Evolutionary conservation across 2,797 vertebrate species (phyloP).

Genomic region (Spinibarbus caldwelli): DNA sequence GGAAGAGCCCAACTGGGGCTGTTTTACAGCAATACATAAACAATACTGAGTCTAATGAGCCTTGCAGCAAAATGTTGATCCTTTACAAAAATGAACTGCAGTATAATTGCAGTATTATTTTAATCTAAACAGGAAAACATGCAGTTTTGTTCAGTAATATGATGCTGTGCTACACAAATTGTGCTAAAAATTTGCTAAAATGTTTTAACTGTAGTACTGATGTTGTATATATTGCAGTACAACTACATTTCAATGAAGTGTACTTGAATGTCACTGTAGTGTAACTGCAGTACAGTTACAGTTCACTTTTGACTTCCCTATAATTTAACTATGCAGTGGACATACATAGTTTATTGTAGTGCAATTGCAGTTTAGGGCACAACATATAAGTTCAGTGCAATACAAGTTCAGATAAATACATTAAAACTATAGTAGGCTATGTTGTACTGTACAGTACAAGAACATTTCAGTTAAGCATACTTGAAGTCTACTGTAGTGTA

Average conservation of each 20-base stretch:
- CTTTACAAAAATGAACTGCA: neutral
- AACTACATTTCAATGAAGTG: neutral
- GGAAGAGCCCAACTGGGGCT: neutral
- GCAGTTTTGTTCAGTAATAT: neutral
- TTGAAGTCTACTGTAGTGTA: too few species aligned
- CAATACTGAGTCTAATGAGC: neutral
- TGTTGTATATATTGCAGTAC: neutral
- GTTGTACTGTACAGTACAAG: too few species aligned
- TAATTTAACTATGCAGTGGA: neutral
- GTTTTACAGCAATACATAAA: neutral
- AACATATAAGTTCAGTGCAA: too few species aligned
- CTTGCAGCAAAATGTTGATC: neutral
- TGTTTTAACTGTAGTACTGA: neutral
- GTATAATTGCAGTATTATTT: neutral
- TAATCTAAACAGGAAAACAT: neutral
- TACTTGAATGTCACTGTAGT: neutral
- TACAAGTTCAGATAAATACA: too few species aligned
- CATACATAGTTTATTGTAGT: neutral
- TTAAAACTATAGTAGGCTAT: too few species aligned
- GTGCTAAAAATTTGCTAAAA: neutral
- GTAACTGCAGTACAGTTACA: neutral
- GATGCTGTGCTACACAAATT: neutral
- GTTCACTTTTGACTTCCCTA: neutral
- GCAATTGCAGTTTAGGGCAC: neutral
- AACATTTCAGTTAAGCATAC: too few species aligned